Conservation (phyloP, 2,797 vertebrate genomes). For the Ambastaia sidthimunki region DNA sequence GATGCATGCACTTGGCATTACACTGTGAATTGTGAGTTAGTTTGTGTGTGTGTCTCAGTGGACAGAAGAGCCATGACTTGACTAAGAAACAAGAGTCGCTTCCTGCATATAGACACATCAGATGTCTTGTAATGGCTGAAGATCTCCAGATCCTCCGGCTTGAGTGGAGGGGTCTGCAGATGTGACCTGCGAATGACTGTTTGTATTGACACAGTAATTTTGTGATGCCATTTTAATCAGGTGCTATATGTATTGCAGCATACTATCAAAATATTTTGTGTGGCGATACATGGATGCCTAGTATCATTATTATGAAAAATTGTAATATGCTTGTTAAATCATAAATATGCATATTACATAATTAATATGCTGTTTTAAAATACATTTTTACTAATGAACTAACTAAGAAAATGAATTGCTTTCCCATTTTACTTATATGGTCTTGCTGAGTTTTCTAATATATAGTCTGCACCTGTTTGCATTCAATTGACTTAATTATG, state of each 20-base stretch:
- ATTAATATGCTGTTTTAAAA: too few relatives aligned
- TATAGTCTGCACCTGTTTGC: too few relatives aligned
- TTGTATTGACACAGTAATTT: neutral
- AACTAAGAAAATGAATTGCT: too few relatives aligned
- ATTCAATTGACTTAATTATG: too few relatives aligned
- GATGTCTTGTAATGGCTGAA: slow-evolving; percentile 59
- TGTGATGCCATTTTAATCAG: slow-evolving; percentile 20
- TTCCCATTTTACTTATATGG: too few relatives aligned
- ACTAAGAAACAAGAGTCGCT: slow-evolving; percentile 55
- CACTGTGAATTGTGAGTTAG: neutral
- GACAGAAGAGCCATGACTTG: slow-evolving; percentile 14
- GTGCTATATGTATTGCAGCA: neutral
- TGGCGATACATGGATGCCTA: too few relatives aligned
- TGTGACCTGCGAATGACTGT: neutral
- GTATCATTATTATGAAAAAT: too few relatives aligned
- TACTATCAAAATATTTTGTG: too few relatives aligned
- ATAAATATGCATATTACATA: too few relatives aligned
- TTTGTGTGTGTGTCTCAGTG: neutral
- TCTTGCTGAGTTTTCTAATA: too few relatives aligned
- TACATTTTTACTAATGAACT: too few relatives aligned
- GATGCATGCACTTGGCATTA: neutral
- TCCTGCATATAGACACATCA: slow-evolving; percentile 65
- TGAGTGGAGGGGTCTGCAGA: slow-evolving; percentile 15
- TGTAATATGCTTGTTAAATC: too few relatives aligned
- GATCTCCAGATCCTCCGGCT: slow-evolving; percentile 47